Conservation (phyloP, 2,888 invertebrate species). For the Lithophane socia region DNA sequence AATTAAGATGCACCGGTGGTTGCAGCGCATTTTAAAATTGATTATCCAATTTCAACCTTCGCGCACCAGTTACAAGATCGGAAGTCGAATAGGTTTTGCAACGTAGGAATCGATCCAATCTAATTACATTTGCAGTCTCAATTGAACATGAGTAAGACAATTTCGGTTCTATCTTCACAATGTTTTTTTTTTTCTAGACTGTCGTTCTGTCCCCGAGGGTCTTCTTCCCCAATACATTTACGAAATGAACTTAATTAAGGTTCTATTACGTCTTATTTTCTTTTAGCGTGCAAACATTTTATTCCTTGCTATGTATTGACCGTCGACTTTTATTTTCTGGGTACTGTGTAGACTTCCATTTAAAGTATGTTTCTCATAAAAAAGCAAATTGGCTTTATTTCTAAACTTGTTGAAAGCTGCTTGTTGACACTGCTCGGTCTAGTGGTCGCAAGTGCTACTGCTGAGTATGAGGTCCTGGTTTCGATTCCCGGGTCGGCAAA, state of each 20-base stretch:
- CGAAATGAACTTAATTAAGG: slow-evolving; percentile 68
- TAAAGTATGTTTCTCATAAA: background rate
- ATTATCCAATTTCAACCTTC: slow-evolving; percentile 37
- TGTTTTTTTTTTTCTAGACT: slow-evolving; percentile 51
- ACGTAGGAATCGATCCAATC: slow-evolving; percentile 30
- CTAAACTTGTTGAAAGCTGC: background rate
- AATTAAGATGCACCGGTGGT: slow-evolving; percentile 51
- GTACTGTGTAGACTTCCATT: slow-evolving; percentile 20
- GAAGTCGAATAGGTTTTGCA: background rate
- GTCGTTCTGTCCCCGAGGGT: slow-evolving; percentile 51
- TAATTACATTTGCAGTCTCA: slow-evolving; percentile 54
- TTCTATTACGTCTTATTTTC: slow-evolving; percentile 62
- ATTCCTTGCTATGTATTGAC: slow-evolving; percentile 40
- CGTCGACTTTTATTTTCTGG: slow-evolving; percentile 35
- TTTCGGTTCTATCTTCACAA: slow-evolving; percentile 41
- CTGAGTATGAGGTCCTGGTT: no score
- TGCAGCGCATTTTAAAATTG: slow-evolving; percentile 18
- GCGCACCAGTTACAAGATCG: slow-evolving; percentile 6
- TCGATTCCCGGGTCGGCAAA: no score
- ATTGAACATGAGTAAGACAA: slow-evolving; percentile 51
- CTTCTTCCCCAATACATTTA: slow-evolving; percentile 64
- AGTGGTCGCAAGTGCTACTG: no score
- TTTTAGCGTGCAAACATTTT: slow-evolving; percentile 47
- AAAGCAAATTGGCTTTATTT: background rate
- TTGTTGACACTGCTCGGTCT: background rate